phyloP scores from a whole-genome alignment of 53 echinoderm and acorn worm genomes.

The Paracentrotus lividus region DNA sequence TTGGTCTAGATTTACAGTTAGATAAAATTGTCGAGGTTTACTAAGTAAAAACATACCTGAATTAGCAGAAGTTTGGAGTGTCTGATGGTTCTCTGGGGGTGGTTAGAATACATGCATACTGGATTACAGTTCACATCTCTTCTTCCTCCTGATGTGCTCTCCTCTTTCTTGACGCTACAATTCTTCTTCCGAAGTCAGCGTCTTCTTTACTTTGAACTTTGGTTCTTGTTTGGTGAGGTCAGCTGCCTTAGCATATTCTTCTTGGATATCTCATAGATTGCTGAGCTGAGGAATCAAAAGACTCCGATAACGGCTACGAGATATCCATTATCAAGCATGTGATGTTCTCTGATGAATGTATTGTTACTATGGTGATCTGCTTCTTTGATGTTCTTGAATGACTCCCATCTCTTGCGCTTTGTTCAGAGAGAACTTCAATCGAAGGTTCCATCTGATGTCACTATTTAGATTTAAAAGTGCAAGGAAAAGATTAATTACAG shows the following conservation, averaged over 20 bases:
- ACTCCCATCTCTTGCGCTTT: slow-evolving; percentile 68
- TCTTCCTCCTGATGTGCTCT: slow-evolving; percentile 15
- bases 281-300: slow-evolving; percentile 37
- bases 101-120: slow-evolving; percentile 48
- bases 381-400: slow-evolving; percentile 41
- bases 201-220: slow-evolving; percentile 23
- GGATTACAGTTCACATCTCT: not conserved
- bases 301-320: slow-evolving; percentile 22
- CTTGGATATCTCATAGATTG: not conserved
- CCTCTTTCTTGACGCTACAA: slow-evolving; percentile 51
- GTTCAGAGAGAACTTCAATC: slow-evolving; percentile 40
- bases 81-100: slow-evolving; percentile 52
- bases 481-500: too few relatives aligned
- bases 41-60: slow-evolving; percentile 58
- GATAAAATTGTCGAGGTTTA: too few relatives aligned
- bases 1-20: too few relatives aligned
- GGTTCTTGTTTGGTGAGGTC: not conserved
- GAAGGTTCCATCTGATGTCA: slow-evolving; percentile 6
- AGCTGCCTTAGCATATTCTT: slow-evolving; percentile 49
- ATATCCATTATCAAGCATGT: not conserved
- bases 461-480: not conserved
- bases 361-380: slow-evolving; percentile 28
- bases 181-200: slow-evolving; percentile 64
- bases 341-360: slow-evolving; percentile 53
- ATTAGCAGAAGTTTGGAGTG: not conserved